phyloP scores from a whole-genome alignment of 2,797 vertebrate species.

The Spheniscus humboldti region DNA sequence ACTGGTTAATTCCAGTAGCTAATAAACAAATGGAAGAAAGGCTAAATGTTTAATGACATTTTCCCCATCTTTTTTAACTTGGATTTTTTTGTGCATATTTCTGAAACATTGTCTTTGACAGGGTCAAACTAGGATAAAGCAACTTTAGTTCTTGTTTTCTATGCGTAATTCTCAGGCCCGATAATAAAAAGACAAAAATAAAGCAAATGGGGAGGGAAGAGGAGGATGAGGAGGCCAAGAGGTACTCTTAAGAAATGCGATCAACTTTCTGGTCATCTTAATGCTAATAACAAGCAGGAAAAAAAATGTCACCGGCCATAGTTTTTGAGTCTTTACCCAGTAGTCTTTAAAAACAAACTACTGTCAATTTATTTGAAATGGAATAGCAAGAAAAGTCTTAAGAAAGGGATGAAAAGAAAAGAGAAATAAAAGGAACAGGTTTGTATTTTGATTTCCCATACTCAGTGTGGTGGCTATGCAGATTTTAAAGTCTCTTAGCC shows the following conservation, averaged over 20 bases:
- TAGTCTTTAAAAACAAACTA: neutral
- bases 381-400: neutral
- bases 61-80: neutral
- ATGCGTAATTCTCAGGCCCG: neutral
- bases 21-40: neutral
- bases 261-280: neutral
- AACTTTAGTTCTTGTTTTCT: neutral
- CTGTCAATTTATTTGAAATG: neutral
- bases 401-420: neutral
- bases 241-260: neutral
- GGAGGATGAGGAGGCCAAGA: neutral
- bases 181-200: neutral
- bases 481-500: neutral
- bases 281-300: neutral
- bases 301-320: neutral
- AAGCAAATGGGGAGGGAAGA: neutral
- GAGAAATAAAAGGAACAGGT: neutral
- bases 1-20: neutral
- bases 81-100: neutral
- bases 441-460: neutral
- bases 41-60: neutral
- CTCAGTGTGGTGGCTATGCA: neutral
- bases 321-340: neutral
- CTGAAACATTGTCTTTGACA: neutral
- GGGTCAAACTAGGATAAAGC: neutral